Percentiles rank a stretch among this genome's conserved stretches.
Evolutionary conservation across 2,113 vertebrate species (phyloP).

Genomic region (Hippocampus mohnikei): DNA sequence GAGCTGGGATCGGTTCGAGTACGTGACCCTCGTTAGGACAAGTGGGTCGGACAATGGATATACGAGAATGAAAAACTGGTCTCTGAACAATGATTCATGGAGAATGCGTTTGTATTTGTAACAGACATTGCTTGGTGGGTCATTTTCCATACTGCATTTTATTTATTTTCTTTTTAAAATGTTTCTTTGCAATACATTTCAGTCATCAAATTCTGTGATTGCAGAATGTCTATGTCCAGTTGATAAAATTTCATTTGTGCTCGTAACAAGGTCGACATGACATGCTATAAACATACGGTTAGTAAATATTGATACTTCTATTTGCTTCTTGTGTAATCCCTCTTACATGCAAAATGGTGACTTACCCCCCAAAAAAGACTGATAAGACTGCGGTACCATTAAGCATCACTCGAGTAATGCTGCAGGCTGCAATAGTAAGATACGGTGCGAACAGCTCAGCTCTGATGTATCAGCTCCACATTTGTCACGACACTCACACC

Average conservation of each 20-base stretch:
- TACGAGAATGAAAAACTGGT: no score
- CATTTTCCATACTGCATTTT: no score
- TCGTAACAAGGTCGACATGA: not conserved
- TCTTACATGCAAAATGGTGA: slow-evolving; percentile 8
- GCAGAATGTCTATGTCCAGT: not conserved
- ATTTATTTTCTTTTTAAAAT: no score
- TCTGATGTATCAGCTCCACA: slow-evolving; percentile 5
- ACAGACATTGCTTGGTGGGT: no score
- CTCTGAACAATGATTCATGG: no score
- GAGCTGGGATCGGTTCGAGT: no score
- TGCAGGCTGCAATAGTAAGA: not conserved
- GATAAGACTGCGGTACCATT: not conserved
- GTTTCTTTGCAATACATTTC: no score
- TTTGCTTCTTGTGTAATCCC: not conserved
- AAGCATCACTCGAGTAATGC: not conserved
- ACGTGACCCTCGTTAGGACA: no score
- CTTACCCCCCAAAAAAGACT: not conserved
- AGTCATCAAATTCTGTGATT: no score
- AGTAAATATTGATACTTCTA: slow-evolving; percentile 5
- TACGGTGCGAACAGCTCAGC: not conserved
- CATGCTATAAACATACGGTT: not conserved
- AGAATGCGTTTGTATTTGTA: no score
- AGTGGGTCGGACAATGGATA: no score
- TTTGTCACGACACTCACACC: slow-evolving; percentile 32
- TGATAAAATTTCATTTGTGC: not conserved